Evolutionary conservation across 2,113 vertebrate species (phyloP).

Genomic region (Leucosticte australis): DNA sequence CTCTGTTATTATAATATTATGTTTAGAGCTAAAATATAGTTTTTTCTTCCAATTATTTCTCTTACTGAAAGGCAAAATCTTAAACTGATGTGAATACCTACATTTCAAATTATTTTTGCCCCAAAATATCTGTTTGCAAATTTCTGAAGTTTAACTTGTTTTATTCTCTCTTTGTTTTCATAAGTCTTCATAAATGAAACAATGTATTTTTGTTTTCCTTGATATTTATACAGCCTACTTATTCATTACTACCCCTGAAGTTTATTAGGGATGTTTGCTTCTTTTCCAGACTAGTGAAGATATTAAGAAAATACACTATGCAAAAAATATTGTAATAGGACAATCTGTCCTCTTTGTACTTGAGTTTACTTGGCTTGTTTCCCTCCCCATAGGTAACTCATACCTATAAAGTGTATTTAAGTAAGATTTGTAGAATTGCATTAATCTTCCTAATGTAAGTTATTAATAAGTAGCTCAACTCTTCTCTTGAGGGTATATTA

Average conservation of each 20-base stretch:
- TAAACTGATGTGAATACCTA: neutral
- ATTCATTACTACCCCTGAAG: neutral
- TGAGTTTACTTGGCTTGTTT: neutral
- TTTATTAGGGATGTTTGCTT: neutral
- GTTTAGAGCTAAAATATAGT: neutral
- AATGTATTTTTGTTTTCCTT: neutral
- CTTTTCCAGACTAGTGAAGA: neutral
- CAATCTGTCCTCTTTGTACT: neutral
- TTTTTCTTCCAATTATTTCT: conserved; percentile 45
- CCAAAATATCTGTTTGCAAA: neutral
- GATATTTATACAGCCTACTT: neutral
- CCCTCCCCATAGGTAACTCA: neutral
- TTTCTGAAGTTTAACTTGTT: neutral
- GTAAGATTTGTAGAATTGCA: neutral
- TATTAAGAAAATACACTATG: neutral
- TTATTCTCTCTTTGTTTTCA: conserved; percentile 6
- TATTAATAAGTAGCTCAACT: neutral
- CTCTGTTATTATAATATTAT: conserved; percentile 28
- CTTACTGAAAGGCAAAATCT: conserved; percentile 22
- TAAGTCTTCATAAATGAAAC: neutral
- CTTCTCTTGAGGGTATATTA: neutral
- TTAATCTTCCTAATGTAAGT: neutral
- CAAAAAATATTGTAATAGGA: neutral
- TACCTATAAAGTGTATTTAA: neutral
- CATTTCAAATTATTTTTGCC: conserved; percentile 19